These are phyloP conservation scores for Rhinella marina DNA, from an alignment of 2,797 vertebrate genomes.

Conservation along the genomic window DNA sequence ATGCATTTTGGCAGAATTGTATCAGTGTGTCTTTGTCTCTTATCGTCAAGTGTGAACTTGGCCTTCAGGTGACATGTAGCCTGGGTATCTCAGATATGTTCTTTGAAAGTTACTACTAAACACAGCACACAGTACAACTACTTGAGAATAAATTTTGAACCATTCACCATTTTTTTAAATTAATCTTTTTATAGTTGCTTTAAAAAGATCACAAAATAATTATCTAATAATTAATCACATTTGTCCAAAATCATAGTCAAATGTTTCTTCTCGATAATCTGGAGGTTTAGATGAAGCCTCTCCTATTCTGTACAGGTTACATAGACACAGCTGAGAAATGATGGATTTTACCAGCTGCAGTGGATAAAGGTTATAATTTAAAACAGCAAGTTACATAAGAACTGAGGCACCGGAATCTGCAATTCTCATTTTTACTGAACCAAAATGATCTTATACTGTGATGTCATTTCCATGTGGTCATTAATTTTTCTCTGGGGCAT, in stretches of 20 bases:
- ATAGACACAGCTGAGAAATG: neutral
- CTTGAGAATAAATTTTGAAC: too few relatives aligned
- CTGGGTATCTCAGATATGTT: too few relatives aligned
- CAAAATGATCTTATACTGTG: slow-evolving; percentile 11
- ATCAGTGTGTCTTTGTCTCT: too few relatives aligned
- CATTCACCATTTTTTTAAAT: too few relatives aligned
- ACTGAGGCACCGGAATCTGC: neutral
- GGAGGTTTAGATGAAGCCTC: neutral
- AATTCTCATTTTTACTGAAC: neutral
- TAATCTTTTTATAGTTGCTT: too few relatives aligned
- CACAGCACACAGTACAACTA: too few relatives aligned
- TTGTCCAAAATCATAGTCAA: neutral
- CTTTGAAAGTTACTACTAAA: too few relatives aligned
- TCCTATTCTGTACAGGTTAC: neutral
- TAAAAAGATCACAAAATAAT: too few relatives aligned
- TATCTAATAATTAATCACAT: neutral
- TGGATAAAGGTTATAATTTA: slow-evolving; percentile 21
- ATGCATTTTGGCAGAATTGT: too few relatives aligned
- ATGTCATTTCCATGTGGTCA: slow-evolving; percentile 23
- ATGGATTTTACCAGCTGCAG: neutral
- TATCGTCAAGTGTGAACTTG: too few relatives aligned
- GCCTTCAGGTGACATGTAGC: too few relatives aligned
- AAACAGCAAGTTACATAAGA: slow-evolving; percentile 15
- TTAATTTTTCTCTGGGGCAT: neutral
- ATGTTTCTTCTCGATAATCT: neutral